phyloP scores from a whole-genome alignment of 2,888 invertebrate genomes.

The Cantharis rufa region DNA sequence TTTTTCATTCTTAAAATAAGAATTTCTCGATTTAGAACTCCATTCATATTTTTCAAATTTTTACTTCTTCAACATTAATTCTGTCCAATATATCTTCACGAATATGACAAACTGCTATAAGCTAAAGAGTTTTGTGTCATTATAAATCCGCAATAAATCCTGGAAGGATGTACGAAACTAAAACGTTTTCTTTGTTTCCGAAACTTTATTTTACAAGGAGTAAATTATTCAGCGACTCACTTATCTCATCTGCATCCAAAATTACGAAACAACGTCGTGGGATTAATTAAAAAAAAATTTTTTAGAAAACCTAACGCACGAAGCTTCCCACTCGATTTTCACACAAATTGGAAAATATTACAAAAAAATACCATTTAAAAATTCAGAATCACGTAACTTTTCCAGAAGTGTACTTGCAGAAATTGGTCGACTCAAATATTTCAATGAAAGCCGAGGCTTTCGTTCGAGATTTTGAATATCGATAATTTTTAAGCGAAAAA shows the following conservation, averaged over 20 bases:
- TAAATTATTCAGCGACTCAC: background rate
- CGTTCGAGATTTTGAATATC: background rate
- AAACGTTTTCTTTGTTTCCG: background rate
- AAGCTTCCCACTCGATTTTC: background rate
- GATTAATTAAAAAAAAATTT: background rate
- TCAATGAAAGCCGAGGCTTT: background rate
- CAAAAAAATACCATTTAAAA: background rate
- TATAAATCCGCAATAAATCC: conserved; percentile 2
- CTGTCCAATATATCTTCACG: background rate
- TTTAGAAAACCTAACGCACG: background rate
- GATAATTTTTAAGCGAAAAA: background rate
- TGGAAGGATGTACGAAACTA: background rate
- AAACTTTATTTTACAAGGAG: background rate
- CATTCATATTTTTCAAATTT: background rate
- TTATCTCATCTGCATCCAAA: background rate
- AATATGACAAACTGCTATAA: background rate
- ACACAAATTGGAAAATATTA: background rate
- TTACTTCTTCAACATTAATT: background rate
- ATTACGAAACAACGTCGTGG: background rate
- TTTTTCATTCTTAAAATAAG: background rate
- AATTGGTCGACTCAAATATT: background rate
- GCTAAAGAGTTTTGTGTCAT: conserved; percentile 2
- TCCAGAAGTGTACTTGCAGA: background rate
- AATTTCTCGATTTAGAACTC: background rate
- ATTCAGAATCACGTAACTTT: background rate